Evolutionary conservation across 2,113 vertebrate species (phyloP).

Genomic region (Struthio camelus): DNA sequence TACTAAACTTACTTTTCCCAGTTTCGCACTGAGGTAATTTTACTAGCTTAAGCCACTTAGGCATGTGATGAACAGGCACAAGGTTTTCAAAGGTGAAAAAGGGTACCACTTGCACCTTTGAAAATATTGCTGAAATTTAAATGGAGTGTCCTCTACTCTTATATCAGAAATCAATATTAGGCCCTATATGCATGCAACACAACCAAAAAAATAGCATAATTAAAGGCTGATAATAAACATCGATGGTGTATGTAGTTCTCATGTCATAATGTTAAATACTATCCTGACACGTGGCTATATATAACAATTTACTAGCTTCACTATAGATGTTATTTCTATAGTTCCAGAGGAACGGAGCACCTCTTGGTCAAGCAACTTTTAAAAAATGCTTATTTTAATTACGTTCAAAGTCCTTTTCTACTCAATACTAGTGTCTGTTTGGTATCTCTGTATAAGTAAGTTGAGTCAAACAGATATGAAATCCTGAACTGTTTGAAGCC

Average conservation of each 20-base stretch:
- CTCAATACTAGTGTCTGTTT: background rate
- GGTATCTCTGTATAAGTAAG: background rate
- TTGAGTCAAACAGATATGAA: background rate
- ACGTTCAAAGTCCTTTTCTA: background rate
- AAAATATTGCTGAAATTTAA: background rate
- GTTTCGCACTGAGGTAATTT: background rate
- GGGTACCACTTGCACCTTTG: background rate
- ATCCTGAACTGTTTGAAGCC: background rate
- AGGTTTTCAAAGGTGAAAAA: background rate
- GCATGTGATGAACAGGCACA: background rate
- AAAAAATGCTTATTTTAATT: background rate
- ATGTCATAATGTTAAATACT: background rate
- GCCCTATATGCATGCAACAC: background rate
- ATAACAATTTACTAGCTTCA: background rate
- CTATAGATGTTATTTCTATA: background rate
- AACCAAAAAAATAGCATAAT: background rate
- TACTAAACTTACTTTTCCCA: background rate
- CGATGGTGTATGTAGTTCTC: background rate
- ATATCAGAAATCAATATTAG: background rate
- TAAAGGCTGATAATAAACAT: background rate
- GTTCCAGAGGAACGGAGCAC: background rate
- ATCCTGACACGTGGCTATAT: background rate
- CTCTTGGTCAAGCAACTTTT: background rate
- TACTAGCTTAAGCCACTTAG: background rate
- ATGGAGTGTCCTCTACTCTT: background rate